Base-by-base conservation (phyloP, 2,888 invertebrate species). In the Dasysyrphus albostriatus region DNA sequence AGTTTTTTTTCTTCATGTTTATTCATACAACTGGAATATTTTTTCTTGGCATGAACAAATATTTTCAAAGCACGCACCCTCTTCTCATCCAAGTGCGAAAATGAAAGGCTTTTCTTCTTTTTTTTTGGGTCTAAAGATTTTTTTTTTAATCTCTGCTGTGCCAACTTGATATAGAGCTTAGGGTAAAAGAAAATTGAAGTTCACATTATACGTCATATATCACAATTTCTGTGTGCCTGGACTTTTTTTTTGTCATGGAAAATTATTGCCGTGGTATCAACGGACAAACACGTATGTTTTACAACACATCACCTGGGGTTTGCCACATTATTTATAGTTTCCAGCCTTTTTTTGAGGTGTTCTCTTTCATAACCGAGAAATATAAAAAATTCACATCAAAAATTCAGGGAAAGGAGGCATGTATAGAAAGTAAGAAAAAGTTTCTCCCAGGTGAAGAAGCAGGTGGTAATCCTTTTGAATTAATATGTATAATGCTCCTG, bases 401-500 rank as follows among this genome's bases (percentile, higher is more conserved):
- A 16, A 58, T 58, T 19, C 34, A 37, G 37, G 24, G 16, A n/a
- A 9, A 0, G 37, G 8, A 61, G 9, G 14, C 42, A 3, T 42
- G 12, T 61, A 29, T 59, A 14, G n/a, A 1, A 37, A 3, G 5
- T 5, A 5, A 10, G 6, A 2, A 39, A 16, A 12, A n/a, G 16
- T 10, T 10, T 61, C 10, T 32, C 9, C 4, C 8, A 5, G 5
- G 10, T 47, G 16, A 7, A 70, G 70, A 72, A 59, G 72, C 51
- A 51, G 81, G 63, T 80, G 72, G 58, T 69, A 81, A 81, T 72
- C 81, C 73, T 32, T 84, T 69, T 73, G 72, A 84, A 84, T 80
- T 80, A 84, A 84, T 84, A 76, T n/a, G n/a, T n/a, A n/a, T 81
- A 73, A 81, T 76, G 73, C 76, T 81, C 81, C 72, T 81, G 76